Base-by-base conservation (phyloP, 2,797 vertebrate genomes). In the Protonibea diacanthus region DNA sequence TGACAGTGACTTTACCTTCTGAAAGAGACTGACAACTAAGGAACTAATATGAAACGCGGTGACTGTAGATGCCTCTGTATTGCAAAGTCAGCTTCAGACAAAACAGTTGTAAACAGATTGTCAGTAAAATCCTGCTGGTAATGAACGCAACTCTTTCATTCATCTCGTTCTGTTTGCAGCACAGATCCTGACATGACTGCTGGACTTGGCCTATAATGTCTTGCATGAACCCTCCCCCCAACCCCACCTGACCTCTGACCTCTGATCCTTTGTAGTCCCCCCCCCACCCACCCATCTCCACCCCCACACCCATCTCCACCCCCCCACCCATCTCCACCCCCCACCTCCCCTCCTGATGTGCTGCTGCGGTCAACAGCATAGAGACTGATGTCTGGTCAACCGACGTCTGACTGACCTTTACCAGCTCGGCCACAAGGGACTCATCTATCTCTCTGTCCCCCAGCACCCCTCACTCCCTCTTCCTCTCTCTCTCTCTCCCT, bases 321-420 rank as follows among this genome's bases (percentile, higher is more conserved):
- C 21, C n/a, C n/a, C 13, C 23, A 12, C 61, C 20, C 10, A 17
- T 64, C 67, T 52, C 67, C 25, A 49, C 4, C 33, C 12, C 42
- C 17, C 49, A 5, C 75, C 53, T 6, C 75, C 49, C 83, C 23
- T 23, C 49, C 56, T 25, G 73, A 45, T 18, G 64, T 81, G 73
- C 81, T 47, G 27, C 82, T 80, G 81, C n/a, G 68, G 86, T 66
- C 86, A 87, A 83, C 88, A 85, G 81, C 80, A 57, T 78, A 76
- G 81, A 90, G 89, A 89, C 82, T 86, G 90, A 92, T 92, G 86
- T 89, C 82, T 85, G 29, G 76, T 88, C 90, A 84, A 82, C 82
- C 61, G 81, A 73, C 62, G 76, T 76, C 82, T 84, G 82, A 75
- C 81, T 91, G 91, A 92, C 92, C 90, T 92, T 93, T 93, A 86